Evolutionary conservation across 2,888 invertebrate species (phyloP).

Genomic region (Seira musarum): DNA sequence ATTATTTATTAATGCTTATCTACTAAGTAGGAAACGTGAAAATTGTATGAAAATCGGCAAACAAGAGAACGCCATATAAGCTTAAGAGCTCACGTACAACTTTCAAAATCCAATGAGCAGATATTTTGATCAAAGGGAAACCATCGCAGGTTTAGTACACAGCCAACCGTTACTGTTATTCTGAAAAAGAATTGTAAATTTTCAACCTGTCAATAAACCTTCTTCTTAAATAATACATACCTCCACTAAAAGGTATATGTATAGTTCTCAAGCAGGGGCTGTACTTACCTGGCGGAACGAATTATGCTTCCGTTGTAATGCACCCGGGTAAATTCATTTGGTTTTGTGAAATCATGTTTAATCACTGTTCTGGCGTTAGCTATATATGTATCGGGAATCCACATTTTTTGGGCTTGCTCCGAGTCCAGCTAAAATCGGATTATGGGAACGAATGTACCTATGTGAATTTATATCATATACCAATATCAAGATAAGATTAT

Average conservation of each 20-base stretch:
- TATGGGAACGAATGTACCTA: neutral
- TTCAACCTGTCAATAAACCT: no score
- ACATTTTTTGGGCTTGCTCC: constrained; percentile 54
- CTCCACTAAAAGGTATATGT: no score
- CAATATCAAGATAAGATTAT: no score
- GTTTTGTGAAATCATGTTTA: constrained; percentile 41
- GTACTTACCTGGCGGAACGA: constrained; percentile 46
- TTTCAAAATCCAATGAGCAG: constrained; percentile 96
- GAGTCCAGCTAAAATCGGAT: constrained; percentile 50
- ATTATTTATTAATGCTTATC: neutral
- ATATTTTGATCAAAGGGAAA: constrained; percentile 97
- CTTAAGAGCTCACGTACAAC: constrained; percentile 82
- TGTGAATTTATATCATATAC: no score
- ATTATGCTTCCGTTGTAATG: constrained; percentile 47
- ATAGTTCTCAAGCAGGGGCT: neutral
- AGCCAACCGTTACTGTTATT: constrained; percentile 94
- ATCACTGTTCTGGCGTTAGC: constrained; percentile 44
- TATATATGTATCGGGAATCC: constrained; percentile 63
- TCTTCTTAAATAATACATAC: neutral
- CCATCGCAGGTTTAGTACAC: constrained; percentile 96
- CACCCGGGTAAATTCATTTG: constrained; percentile 56
- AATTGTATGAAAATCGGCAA: neutral
- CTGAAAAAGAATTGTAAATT: constrained; percentile 73
- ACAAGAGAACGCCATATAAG: neutral
- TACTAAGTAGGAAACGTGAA: neutral